Percentiles rank a stretch among this genome's conserved stretches.
Evolutionary conservation across 2,888 invertebrate genomes (phyloP).

Genomic region (Drosophila kokeensis): DNA sequence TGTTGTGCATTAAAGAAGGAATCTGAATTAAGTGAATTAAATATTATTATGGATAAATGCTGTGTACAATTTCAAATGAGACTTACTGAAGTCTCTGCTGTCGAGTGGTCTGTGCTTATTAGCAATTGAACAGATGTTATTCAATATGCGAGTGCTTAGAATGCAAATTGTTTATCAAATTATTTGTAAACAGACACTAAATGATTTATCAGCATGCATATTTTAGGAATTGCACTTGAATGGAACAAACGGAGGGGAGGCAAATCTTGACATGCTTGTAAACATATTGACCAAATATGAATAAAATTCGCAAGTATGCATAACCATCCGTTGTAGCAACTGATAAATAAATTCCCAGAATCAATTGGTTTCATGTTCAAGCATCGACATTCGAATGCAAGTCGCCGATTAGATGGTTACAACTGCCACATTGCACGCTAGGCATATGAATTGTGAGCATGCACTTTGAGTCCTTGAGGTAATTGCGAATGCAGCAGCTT

Average conservation of each 20-base stretch:
- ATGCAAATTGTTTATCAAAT: constrained; percentile 9
- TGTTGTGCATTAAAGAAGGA: not conserved
- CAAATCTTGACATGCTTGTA: not conserved
- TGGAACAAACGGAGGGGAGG: not conserved
- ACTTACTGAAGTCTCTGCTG: not conserved
- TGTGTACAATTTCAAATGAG: not conserved
- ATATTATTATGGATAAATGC: not conserved
- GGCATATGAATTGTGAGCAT: constrained; percentile 46
- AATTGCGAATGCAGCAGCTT: constrained; percentile 70
- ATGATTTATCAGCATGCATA: constrained; percentile 15
- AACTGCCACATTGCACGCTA: constrained; percentile 54
- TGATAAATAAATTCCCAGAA: not conserved
- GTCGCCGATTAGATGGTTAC: constrained; percentile 23
- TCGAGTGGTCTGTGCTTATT: not conserved
- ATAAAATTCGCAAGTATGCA: not conserved
- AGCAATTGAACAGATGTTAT: not conserved
- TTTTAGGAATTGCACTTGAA: constrained; percentile 23
- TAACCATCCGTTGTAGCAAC: not conserved
- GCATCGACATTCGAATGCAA: constrained; percentile 15
- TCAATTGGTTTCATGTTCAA: constrained; percentile 17
- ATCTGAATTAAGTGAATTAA: not conserved
- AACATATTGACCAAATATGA: not conserved
- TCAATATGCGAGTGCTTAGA: not conserved
- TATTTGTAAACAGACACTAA: constrained; percentile 11
- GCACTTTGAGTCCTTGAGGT: constrained; percentile 41